These are phyloP conservation scores for Austrolebias charrua DNA, from an alignment of 2,797 vertebrate species.

Conservation along the genomic window DNA sequence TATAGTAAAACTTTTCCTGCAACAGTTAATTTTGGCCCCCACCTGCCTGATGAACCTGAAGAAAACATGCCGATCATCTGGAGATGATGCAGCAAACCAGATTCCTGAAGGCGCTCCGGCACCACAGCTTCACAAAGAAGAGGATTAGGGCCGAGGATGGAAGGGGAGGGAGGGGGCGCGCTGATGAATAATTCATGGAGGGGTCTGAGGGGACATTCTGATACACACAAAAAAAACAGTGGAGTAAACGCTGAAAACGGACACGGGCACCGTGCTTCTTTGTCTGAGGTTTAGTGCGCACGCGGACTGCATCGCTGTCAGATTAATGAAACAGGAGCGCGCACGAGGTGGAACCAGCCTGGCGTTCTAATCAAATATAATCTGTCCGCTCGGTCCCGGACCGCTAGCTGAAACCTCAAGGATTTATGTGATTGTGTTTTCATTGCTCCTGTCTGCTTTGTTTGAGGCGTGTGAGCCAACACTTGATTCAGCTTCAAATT, in stretches of 20 bases:
- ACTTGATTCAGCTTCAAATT: not conserved
- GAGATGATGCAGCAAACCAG: conserved; percentile 51
- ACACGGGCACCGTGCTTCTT: conserved; percentile 27
- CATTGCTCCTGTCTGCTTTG: conserved; percentile 2
- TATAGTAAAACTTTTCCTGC: too few species aligned
- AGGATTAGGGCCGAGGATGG: conserved; percentile 64
- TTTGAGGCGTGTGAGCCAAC: conserved; percentile 7
- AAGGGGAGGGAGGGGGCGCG: conserved; percentile 24
- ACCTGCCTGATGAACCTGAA: too few species aligned
- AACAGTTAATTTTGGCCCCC: too few species aligned
- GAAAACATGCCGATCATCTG: too few species aligned
- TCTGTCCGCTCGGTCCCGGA: conserved; percentile 33
- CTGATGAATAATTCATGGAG: conserved; percentile 74
- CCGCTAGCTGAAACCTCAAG: conserved; percentile 13
- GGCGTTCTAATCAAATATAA: conserved; percentile 57
- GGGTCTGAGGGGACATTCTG: conserved; percentile 67
- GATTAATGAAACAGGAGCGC: conserved; percentile 51
- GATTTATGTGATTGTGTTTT: conserved; percentile 12
- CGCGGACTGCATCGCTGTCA: conserved; percentile 31
- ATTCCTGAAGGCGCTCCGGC: conserved; percentile 64
- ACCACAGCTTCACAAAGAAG: conserved; percentile 69
- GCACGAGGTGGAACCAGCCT: conserved; percentile 43
- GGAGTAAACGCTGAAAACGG: conserved; percentile 30
- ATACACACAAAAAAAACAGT: conserved; percentile 44
- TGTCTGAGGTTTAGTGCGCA: conserved; percentile 45